These are phyloP conservation scores for Aphis craccivora DNA, from an alignment of 1,140 invertebrate genomes.

Conservation along the genomic window DNA sequence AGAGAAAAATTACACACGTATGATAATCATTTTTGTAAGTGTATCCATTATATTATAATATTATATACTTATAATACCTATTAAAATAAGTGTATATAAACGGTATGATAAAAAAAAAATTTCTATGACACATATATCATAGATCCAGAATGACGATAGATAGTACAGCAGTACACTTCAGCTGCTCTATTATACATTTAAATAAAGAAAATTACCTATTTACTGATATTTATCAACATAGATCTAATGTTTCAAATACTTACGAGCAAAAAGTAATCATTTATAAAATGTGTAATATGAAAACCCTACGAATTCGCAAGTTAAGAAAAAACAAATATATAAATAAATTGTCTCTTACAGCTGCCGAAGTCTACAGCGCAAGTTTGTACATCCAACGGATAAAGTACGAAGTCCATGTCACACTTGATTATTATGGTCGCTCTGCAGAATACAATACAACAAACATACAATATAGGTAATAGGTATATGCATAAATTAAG, in stretches of 20 bases:
- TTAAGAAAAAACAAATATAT: background rate
- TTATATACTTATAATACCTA: background rate
- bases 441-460: slow-evolving; percentile 62
- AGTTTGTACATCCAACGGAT: slow-evolving; percentile 70
- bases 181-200: no score
- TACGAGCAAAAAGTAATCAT: no score
- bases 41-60: background rate
- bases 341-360: slow-evolving; percentile 65
- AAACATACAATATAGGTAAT: background rate
- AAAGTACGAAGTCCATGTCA: slow-evolving; percentile 71
- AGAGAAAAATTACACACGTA: background rate
- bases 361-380: slow-evolving; percentile 71
- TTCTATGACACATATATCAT: background rate
- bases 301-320: background rate
- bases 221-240: background rate
- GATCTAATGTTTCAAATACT: no score
- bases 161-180: background rate
- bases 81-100: background rate
- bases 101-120: no score
- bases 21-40: background rate
- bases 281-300: no score
- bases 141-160: background rate
- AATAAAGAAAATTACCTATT: background rate
- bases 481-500: background rate
- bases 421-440: slow-evolving; percentile 71